These are phyloP conservation scores for Brachyistius frenatus DNA, from an alignment of 2,113 vertebrate genomes.

Conservation along the genomic window DNA sequence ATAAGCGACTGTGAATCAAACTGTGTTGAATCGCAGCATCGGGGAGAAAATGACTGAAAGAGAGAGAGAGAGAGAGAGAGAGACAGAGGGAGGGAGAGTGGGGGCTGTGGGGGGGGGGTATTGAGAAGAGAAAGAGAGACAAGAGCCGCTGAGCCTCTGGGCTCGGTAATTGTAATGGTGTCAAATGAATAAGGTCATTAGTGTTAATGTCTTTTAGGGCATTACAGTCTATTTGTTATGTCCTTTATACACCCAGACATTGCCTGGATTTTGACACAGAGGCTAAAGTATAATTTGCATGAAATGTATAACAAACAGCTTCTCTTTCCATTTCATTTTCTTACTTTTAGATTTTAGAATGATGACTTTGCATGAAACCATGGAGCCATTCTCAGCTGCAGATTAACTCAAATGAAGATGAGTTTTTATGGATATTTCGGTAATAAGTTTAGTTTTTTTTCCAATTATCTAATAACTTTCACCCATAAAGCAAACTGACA, in stretches of 20 bases:
- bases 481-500: not conserved
- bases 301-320: constrained; percentile 32
- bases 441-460: not conserved
- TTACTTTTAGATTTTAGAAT: constrained; percentile 23
- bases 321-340: constrained; percentile 17
- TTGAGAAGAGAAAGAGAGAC: constrained; percentile 1
- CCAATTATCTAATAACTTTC: constrained; percentile 7
- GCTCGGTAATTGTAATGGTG: constrained; percentile 75
- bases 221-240: constrained; percentile 70
- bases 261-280: constrained; percentile 53
- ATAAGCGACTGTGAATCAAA: constrained; percentile 61
- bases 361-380: constrained; percentile 35
- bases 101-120: not conserved
- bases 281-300: constrained; percentile 51
- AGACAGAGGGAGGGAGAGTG: not conserved
- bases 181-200: constrained; percentile 81
- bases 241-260: constrained; percentile 61
- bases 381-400: constrained; percentile 17
- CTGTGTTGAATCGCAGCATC: constrained; percentile 44
- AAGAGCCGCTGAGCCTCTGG: constrained; percentile 45
- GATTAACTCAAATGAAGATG: constrained; percentile 24
- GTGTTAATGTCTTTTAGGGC: constrained; percentile 78
- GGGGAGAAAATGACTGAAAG: constrained; percentile 39
- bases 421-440: constrained; percentile 15
- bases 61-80: constrained; percentile 1